Percentiles rank a stretch among this genome's conserved stretches.
Conservation (phyloP, 2,797 vertebrate genomes). For the Oreortyx pictus region DNA sequence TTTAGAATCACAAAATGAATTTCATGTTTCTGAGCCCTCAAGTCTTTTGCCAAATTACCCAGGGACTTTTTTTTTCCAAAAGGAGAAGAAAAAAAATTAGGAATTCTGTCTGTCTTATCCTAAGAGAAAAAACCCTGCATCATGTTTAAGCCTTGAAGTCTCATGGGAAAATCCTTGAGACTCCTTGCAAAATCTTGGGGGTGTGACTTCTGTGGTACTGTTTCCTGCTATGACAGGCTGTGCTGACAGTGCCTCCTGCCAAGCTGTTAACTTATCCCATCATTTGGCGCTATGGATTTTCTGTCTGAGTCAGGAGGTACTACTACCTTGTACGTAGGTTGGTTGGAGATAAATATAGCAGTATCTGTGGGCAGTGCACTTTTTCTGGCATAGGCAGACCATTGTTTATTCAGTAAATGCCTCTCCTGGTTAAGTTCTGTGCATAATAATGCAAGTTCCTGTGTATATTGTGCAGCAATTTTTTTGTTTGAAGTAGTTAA, state of each 20-base stretch:
- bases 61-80: neutral
- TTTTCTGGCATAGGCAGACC: neutral
- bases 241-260: neutral
- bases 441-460: neutral
- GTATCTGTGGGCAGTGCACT: neutral
- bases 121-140: neutral
- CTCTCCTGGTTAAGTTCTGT: neutral
- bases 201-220: neutral
- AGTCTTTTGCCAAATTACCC: neutral
- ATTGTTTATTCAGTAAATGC: neutral
- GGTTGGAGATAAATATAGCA: neutral
- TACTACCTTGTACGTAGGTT: neutral
- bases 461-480: neutral
- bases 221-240: neutral
- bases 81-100: neutral
- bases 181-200: neutral
- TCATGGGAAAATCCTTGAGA: neutral
- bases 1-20: conserved; percentile 58
- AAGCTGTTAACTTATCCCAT: neutral
- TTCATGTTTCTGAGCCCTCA: conserved; percentile 42
- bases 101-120: neutral
- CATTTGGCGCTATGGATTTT: neutral
- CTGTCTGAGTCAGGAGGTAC: neutral
- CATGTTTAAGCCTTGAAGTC: neutral
- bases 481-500: neutral